Base-by-base conservation (phyloP, 2,888 invertebrate species). In the Meteorus cinctellus region DNA sequence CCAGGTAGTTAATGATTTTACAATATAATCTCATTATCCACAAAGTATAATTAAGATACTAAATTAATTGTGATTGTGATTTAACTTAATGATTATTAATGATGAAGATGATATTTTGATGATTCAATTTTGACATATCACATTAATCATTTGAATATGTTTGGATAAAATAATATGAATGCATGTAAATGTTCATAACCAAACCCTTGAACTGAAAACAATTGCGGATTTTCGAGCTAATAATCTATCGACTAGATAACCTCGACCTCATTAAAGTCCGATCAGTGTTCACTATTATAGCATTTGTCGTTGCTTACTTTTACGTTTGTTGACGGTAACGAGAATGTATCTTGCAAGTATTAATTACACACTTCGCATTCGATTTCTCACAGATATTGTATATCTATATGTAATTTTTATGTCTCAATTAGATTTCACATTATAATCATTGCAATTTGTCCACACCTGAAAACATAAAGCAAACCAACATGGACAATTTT, bases 181-280 rank as follows among this genome's bases (percentile, higher is more conserved):
- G 62, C 76, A 78, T 78, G 78, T 78, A 80, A 80, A 75, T 80
- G 74, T 27, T 51, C 24, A 41, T 60, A 74, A 36, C 59, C 72
- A 41, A 73, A 41, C 72, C 80, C 81, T 78, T 81, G 81, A 78
- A 79, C 78, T 79, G 75, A 70, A 79, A 79, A 77, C 74, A 76
- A 80, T 80, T 72, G 72, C 55, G 72, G 68, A 66, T n/a, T n/a
- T 55, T 55, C 55, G 72, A 77, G 78, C 78, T 78, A 78, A 78
- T 66, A 79, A 77, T 80, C 78, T 62, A 75, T 77, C 48, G 74
- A 79, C 77, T 78, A 69, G 81, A 69, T 73, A 78, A 72, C 81
- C 81, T 76, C 80, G 81, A 79, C 79, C 81, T 68, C 79, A 77
- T 79, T 80, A 77, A 48, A 66, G 29, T 27, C 60, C 31, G 60